phyloP scores from a whole-genome alignment of 2,797 vertebrate species.

The Alca torda region DNA sequence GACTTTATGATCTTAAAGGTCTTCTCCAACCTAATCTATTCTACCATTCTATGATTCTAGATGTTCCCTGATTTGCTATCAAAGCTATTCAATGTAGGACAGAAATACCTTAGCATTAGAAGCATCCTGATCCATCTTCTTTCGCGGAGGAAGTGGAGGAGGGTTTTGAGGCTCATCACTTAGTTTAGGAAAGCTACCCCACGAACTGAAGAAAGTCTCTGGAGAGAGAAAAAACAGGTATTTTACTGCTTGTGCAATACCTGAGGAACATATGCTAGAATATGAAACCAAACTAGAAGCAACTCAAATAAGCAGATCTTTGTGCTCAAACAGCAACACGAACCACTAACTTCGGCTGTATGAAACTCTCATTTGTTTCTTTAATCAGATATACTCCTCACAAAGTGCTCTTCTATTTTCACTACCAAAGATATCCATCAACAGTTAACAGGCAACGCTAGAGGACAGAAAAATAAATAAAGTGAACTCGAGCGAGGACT shows the following conservation, averaged over 20 bases:
- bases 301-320: background rate
- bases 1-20: background rate
- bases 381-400: background rate
- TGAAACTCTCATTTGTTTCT: background rate
- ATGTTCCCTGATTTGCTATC: background rate
- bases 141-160: conserved; percentile 92
- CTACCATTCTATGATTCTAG: background rate
- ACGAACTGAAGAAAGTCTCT: conserved; percentile 91
- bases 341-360: background rate
- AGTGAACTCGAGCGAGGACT: background rate
- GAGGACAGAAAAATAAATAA: background rate
- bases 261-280: background rate
- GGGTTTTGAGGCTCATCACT: conserved; percentile 88
- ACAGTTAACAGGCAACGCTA: background rate
- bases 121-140: conserved; percentile 85
- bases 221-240: background rate
- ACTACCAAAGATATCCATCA: background rate
- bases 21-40: background rate
- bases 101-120: conserved; percentile 84
- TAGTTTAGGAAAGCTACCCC: conserved; percentile 89
- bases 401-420: background rate
- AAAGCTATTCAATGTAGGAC: background rate
- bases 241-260: background rate
- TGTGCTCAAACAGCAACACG: background rate
- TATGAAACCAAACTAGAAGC: background rate